Evolutionary conservation across 2,888 invertebrate species (phyloP).

Genomic region (Vannuccia rotundouncinata): DNA sequence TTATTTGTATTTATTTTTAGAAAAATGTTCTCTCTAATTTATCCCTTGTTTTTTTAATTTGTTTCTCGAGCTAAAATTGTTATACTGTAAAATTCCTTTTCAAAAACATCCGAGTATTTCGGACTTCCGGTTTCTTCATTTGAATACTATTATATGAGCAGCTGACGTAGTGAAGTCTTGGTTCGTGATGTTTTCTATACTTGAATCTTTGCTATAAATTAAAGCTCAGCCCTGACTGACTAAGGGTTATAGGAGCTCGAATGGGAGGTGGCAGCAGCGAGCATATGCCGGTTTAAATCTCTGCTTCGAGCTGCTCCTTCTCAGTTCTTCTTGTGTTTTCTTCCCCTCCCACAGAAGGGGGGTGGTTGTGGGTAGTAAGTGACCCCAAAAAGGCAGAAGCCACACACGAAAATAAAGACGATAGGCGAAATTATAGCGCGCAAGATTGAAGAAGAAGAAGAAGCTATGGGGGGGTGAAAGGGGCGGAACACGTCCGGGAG

Average conservation of each 20-base stretch:
- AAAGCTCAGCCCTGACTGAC: background rate
- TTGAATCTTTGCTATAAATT: background rate
- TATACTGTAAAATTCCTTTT: background rate
- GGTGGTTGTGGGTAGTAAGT: background rate
- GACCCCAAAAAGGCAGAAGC: background rate
- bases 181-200: background rate
- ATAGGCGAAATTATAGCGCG: background rate
- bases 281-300: background rate
- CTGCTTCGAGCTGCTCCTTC: background rate
- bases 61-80: too few species aligned
- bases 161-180: background rate
- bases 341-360: background rate
- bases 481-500: slow-evolving; percentile 18
- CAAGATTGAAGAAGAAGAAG: background rate
- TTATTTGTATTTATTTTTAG: too few species aligned
- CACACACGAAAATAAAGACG: background rate
- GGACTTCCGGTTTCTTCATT: slow-evolving; percentile 5
- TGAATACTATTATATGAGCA: background rate
- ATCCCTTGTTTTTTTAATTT: too few species aligned
- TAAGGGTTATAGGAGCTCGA: background rate
- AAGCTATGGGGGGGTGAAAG: background rate
- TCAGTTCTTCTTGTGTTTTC: background rate
- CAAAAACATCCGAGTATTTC: background rate
- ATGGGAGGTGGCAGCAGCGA: background rate
- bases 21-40: too few species aligned